phyloP scores from a whole-genome alignment of 2,113 vertebrate species.

The Todiramphus chloris region DNA sequence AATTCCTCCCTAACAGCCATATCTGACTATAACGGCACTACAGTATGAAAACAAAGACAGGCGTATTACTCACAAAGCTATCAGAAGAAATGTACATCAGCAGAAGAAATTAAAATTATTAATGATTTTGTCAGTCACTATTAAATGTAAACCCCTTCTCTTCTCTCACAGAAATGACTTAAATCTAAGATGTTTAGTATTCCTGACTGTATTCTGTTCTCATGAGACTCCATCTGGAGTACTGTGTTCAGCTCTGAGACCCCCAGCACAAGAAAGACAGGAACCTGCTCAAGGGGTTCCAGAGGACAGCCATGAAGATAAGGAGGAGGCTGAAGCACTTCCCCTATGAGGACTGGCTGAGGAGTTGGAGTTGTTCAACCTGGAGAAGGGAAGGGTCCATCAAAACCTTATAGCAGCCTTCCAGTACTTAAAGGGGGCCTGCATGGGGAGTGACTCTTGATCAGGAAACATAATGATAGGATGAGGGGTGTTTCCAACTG shows the following conservation, averaged over 20 bases:
- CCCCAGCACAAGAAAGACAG: not conserved
- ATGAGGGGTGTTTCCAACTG: not conserved
- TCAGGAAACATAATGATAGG: not conserved
- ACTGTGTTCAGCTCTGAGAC: not conserved
- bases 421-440: too few species aligned
- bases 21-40: not conserved
- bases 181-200: not conserved
- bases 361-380: not conserved
- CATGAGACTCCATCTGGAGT: too few species aligned
- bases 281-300: not conserved
- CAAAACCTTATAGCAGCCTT: too few species aligned
- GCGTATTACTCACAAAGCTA: not conserved
- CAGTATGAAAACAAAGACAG: not conserved
- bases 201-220: not conserved
- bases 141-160: not conserved
- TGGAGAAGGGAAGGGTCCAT: not conserved
- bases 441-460: not conserved
- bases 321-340: not conserved
- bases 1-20: not conserved
- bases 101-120: not conserved
- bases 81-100: not conserved
- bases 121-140: not conserved
- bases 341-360: not conserved
- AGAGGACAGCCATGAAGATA: not conserved
- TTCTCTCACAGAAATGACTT: not conserved